phyloP scores from a whole-genome alignment of 2,113 vertebrate species.

The Mustela lutreola region DNA sequence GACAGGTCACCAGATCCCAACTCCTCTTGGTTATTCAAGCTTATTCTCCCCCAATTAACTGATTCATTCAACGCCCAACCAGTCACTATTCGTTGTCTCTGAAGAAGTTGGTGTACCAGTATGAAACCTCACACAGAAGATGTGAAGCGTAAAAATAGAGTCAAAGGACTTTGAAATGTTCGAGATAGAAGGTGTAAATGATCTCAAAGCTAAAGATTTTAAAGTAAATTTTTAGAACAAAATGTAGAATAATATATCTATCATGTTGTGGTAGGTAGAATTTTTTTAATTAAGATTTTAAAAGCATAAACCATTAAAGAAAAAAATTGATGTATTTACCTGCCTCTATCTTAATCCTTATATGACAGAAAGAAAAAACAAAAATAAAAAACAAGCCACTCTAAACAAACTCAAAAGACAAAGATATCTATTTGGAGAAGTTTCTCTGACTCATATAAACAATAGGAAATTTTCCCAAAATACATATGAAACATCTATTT shows the following conservation, averaged over 20 bases:
- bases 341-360: background rate
- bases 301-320: background rate
- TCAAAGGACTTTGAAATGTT: background rate
- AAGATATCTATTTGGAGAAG: background rate
- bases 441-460: background rate
- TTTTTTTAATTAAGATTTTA: background rate
- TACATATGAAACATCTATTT: background rate
- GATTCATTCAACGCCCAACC: background rate
- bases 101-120: background rate
- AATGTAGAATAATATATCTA: background rate
- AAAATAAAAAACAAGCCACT: background rate
- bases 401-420: background rate
- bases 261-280: background rate
- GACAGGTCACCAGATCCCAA: background rate
- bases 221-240: constrained; percentile 11
- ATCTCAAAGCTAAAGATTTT: background rate
- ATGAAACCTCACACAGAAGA: background rate
- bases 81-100: background rate
- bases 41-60: background rate
- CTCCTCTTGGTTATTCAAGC: background rate
- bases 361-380: background rate
- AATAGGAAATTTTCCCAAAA: background rate
- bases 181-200: background rate
- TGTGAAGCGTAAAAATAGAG: background rate
- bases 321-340: background rate